Evolutionary conservation across 2,113 vertebrate species (phyloP), one percentile per base, ranked within the genome.

Genomic region (Hippocampus mohnikei): DNA sequence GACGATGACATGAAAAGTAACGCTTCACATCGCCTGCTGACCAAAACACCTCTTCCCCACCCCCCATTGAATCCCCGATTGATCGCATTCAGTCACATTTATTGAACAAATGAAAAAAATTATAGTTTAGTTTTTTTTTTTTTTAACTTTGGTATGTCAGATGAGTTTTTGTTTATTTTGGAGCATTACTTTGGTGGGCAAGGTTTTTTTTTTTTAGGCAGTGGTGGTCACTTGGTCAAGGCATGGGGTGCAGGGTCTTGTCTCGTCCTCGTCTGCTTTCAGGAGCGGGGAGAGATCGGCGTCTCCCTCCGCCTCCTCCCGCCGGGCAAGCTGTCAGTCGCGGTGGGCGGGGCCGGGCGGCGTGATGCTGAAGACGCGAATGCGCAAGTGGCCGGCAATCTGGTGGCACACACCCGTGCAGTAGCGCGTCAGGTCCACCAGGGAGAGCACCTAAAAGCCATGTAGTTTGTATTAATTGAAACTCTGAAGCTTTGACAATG

Each of bases 301-400:
- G 41, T 84, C 83, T 48, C 86, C 82, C 87, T 88, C 90, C 90
- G 85, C 93, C 91, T 95, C 90, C 94, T 94, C 93, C 94, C 89
- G 93, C 95, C 92, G 89, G 93, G 88, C 93, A 94, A 94, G 82
- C 87, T 87, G 91, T 97, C 94, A 97, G 91, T 96, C 95, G 84
- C 85, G 93, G 90, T 95, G 94, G 79, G 87, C 78, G 83, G 93
- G 87, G 91, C 93, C 83, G 81, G 91, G 93, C 75, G 88, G 85
- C 73, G 93, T 90, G 89, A 95, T 96, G 93, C 94, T 95, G 94
- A 99, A 98, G 86, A 99, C 92, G n/a, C 56, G 88, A 91, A 98
- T 95, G 86, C 90, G 94, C 85, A 98, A 93, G 84, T 99, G 96
- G 77, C 93, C 87, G 71, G 97, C 94, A 76, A 99, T 98, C 92